Evolutionary conservation across 1,140 invertebrate genomes (phyloP).

Genomic region (Drosophila rhopaloa): DNA sequence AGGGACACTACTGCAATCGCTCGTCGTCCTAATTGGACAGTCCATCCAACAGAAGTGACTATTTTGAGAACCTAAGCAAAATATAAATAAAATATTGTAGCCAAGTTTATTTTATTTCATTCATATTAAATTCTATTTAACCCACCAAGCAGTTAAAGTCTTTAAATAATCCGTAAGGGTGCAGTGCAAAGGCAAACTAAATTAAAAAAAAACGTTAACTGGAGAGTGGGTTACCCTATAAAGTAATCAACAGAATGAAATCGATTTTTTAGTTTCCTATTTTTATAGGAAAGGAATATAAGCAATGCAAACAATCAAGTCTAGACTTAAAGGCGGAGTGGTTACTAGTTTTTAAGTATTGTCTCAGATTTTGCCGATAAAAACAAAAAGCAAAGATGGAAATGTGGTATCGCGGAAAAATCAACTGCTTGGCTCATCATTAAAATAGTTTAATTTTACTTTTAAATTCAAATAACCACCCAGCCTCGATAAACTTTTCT

Average conservation of each 20-base stretch:
- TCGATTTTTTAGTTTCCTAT: too few relatives aligned
- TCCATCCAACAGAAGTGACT: slow-evolving; percentile 3
- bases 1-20: slow-evolving; percentile 10
- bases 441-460: too few relatives aligned
- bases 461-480: too few relatives aligned
- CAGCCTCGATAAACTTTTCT: too few relatives aligned
- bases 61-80: not conserved
- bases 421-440: too few relatives aligned
- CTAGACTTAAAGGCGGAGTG: too few relatives aligned
- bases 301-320: too few relatives aligned
- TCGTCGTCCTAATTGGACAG: slow-evolving; percentile 9
- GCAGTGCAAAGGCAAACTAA: not conserved
- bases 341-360: too few relatives aligned
- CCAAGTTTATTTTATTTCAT: not conserved
- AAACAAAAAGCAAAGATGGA: too few relatives aligned
- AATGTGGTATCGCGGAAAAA: too few relatives aligned
- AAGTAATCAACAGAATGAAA: not conserved
- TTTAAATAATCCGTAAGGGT: slow-evolving; percentile 4
- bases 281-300: too few relatives aligned
- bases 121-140: slow-evolving; percentile 57
- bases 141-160: slow-evolving; percentile 11
- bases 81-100: not conserved
- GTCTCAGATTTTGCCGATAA: too few relatives aligned
- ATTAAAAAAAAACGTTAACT: not conserved
- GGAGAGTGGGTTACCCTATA: not conserved